Evolutionary conservation across 2,113 vertebrate species (phyloP).

Genomic region (Aspiorhynchus laticeps): DNA sequence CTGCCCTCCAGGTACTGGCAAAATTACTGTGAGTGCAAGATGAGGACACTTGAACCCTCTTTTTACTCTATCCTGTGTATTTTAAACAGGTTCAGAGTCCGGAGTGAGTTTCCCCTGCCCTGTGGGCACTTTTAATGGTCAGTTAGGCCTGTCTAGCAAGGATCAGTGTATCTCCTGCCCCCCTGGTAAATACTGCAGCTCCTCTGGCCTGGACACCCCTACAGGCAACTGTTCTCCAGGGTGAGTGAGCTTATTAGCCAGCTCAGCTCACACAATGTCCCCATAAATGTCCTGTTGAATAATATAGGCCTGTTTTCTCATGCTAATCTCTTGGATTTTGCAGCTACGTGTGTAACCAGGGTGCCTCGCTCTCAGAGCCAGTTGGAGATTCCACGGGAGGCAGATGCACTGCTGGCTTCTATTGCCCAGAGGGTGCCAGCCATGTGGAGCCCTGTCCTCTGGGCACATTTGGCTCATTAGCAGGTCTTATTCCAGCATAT

Average conservation of each 20-base stretch:
- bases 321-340: background rate
- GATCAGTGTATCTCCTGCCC: conserved; percentile 81
- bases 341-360: conserved; percentile 75
- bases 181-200: conserved; percentile 83
- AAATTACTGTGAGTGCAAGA: background rate
- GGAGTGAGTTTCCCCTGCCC: conserved; percentile 77
- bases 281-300: background rate
- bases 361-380: conserved; percentile 71
- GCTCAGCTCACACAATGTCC: background rate
- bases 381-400: conserved; percentile 70
- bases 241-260: conserved; percentile 67
- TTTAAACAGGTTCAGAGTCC: conserved; percentile 70
- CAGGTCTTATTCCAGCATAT: conserved; percentile 62
- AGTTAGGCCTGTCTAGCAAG: conserved; percentile 68
- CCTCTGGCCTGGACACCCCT: conserved; percentile 73
- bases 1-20: conserved; percentile 75
- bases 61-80: background rate
- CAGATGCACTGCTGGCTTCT: conserved; percentile 80
- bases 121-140: conserved; percentile 73
- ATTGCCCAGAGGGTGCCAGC: conserved; percentile 77
- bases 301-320: background rate
- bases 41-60: background rate
- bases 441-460: conserved; percentile 78
- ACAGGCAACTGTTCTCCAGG: conserved; percentile 76
- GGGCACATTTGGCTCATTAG: conserved; percentile 76